A percentile compares a stretch with the other conserved stretches of the same genome.
Evolutionary conservation across 2,113 vertebrate genomes (phyloP).

Genomic region (Aegithalos caudatus): DNA sequence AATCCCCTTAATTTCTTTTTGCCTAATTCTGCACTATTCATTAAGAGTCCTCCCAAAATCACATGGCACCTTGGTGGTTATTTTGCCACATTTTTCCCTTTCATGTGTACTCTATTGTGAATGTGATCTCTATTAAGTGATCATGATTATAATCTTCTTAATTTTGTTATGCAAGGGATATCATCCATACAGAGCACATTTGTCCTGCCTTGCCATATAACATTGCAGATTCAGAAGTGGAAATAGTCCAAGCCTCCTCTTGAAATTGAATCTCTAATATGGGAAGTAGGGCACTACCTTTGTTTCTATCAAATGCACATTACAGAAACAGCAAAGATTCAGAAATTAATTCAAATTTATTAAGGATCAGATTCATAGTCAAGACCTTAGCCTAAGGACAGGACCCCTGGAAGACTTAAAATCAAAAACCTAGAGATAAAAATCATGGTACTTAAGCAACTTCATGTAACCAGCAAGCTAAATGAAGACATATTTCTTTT

Average conservation of each 20-base stretch:
- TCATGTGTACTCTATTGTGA: neutral
- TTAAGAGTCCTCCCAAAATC: neutral
- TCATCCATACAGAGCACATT: neutral
- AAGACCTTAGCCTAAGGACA: neutral
- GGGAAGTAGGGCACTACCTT: neutral
- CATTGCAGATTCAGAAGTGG: neutral
- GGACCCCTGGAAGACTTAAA: neutral
- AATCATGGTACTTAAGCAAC: neutral
- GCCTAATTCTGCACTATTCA: neutral
- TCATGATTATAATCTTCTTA: neutral
- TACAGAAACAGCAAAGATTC: neutral
- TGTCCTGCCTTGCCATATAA: neutral
- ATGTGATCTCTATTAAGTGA: neutral
- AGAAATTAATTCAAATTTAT: neutral
- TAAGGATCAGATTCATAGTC: neutral
- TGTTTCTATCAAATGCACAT: neutral
- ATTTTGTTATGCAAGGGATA: neutral
- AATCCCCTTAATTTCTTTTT: neutral
- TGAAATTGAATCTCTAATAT: neutral
- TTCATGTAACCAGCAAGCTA: neutral
- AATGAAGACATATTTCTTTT: neutral
- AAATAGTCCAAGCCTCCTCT: neutral
- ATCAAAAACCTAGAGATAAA: neutral
- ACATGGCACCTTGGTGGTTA: neutral
- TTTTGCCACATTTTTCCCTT: neutral